Percentiles rank a stretch among this genome's conserved stretches.
Conservation (phyloP, 2,888 invertebrate species). For the Cenopis cana region DNA sequence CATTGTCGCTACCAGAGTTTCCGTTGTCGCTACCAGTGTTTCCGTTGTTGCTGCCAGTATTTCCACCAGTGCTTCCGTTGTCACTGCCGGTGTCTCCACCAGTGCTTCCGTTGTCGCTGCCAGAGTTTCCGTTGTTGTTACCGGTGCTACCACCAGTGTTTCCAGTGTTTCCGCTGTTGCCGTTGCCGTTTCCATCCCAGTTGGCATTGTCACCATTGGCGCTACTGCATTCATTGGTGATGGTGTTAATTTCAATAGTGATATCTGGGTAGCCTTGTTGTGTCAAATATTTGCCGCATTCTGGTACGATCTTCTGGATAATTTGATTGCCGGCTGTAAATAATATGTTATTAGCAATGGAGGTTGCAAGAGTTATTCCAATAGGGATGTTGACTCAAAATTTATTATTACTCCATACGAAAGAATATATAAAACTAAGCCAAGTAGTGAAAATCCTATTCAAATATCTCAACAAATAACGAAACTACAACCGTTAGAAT, state of each 20-base stretch:
- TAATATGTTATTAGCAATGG: neutral
- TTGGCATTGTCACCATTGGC: conserved; percentile 7
- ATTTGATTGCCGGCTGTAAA: conserved; percentile 10
- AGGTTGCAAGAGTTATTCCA: too few relatives aligned
- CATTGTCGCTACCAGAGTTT: neutral
- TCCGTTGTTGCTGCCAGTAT: neutral
- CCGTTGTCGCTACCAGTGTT: neutral
- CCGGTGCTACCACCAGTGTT: neutral
- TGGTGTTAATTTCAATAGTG: neutral
- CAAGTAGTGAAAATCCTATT: too few relatives aligned
- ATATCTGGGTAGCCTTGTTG: conserved; percentile 8
- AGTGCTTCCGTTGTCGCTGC: neutral
- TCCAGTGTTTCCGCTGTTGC: neutral
- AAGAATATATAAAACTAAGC: too few relatives aligned
- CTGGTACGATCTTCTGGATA: neutral
- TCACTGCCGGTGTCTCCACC: neutral
- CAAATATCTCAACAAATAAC: too few relatives aligned
- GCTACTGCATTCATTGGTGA: neutral
- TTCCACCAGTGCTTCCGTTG: neutral
- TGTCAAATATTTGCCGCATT: neutral
- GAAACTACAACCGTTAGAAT: too few relatives aligned
- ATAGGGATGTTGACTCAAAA: too few relatives aligned
- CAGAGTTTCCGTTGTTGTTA: neutral
- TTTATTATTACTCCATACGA: too few relatives aligned
- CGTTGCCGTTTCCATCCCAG: conserved; percentile 2